phyloP scores from a whole-genome alignment of 2,888 invertebrate genomes.

The Nowickia ferox region DNA sequence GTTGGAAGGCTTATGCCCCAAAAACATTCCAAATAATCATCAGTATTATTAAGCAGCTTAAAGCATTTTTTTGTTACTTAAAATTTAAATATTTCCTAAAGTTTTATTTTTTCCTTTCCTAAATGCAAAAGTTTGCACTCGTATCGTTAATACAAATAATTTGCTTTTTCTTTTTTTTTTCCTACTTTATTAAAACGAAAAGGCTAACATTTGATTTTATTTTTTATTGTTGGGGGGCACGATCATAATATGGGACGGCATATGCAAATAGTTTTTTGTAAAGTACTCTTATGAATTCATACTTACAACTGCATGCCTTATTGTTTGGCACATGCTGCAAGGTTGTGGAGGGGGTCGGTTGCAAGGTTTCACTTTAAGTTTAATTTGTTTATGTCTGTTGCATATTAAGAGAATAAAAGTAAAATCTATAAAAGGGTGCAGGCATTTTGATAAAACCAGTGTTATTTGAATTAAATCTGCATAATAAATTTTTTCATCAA shows the following conservation, averaged over 20 bases:
- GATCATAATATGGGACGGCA: slow-evolving; percentile 66
- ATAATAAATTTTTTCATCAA: too few relatives aligned
- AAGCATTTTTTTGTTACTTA: slow-evolving; percentile 51
- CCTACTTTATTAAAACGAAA: slow-evolving; percentile 32
- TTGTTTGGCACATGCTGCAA: slow-evolving; percentile 30
- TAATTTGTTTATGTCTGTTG: too few relatives aligned
- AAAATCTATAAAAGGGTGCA: too few relatives aligned
- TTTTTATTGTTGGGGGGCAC: slow-evolving; percentile 65
- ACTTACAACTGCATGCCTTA: slow-evolving; percentile 32
- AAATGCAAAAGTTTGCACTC: background rate
- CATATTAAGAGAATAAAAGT: too few relatives aligned
- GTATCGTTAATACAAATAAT: slow-evolving; percentile 23
- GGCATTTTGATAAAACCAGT: too few relatives aligned
- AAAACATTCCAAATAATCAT: slow-evolving; percentile 67
- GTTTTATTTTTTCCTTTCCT: background rate
- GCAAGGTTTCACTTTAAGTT: background rate
- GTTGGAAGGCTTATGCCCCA: slow-evolving; percentile 59
- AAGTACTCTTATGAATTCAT: slow-evolving; percentile 17
- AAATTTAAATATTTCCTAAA: slow-evolving; percentile 19
- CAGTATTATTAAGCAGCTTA: slow-evolving; percentile 64
- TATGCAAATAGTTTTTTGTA: slow-evolving; percentile 64
- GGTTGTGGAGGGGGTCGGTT: slow-evolving; percentile 3
- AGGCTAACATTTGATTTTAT: slow-evolving; percentile 49
- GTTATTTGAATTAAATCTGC: too few relatives aligned
- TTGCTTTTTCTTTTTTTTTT: slow-evolving; percentile 11